Evolutionary conservation across 2,888 invertebrate genomes (phyloP).

Genomic region (Oscheius sp.): DNA sequence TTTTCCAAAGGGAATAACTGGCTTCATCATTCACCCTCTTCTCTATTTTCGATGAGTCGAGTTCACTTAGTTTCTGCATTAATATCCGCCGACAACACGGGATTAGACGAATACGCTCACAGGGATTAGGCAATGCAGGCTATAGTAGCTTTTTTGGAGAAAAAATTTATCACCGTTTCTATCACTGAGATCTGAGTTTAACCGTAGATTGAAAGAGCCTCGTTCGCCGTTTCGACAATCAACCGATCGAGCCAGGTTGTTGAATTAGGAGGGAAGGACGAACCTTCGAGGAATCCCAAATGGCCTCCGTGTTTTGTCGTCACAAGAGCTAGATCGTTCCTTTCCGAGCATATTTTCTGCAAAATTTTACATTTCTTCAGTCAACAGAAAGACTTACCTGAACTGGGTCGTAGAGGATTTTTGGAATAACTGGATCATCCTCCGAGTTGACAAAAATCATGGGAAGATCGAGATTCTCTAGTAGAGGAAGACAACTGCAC

Average conservation of each 20-base stretch:
- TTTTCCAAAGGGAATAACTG: no score
- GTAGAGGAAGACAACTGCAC: slow-evolving; percentile 74
- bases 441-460: slow-evolving; percentile 89
- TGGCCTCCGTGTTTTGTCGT: slow-evolving; percentile 91
- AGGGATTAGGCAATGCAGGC: no score
- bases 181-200: no score
- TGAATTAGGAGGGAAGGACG: slow-evolving; percentile 83
- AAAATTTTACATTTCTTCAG: neutral
- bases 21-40: no score
- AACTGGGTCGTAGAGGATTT: slow-evolving; percentile 79
- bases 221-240: slow-evolving; percentile 24
- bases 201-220: neutral
- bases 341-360: slow-evolving; percentile 41
- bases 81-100: no score
- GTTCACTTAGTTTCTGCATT: no score
- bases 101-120: no score
- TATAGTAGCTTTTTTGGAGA: no score
- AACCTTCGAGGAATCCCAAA: slow-evolving; percentile 90
- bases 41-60: no score
- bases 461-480: slow-evolving; percentile 74
- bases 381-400: slow-evolving; percentile 22
- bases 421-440: slow-evolving; percentile 91
- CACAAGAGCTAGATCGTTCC: slow-evolving; percentile 76
- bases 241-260: slow-evolving; percentile 90
- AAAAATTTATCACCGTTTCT: no score